Percentiles rank a stretch among this genome's conserved stretches.
phyloP scores from a whole-genome alignment of 1,140 invertebrate species.

The Ephestia elutella region DNA sequence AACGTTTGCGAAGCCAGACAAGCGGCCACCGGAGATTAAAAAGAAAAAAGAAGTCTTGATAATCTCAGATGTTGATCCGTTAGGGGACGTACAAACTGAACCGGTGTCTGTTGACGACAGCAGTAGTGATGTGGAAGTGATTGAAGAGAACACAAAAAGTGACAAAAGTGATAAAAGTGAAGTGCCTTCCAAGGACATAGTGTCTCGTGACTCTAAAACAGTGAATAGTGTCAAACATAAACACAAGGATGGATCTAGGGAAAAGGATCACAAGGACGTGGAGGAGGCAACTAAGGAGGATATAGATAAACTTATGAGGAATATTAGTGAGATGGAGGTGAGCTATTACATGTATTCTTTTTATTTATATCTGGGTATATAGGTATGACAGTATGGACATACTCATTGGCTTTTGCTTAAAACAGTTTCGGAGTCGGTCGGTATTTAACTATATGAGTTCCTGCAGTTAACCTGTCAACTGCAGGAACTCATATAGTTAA shows the following conservation, averaged over 20 bases:
- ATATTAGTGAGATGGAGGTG: constrained; percentile 46
- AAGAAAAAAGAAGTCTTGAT: constrained; percentile 62
- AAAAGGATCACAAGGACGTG: constrained; percentile 15
- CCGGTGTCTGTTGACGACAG: constrained; percentile 55
- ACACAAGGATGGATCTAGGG: constrained; percentile 14
- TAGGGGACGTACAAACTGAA: constrained; percentile 39
- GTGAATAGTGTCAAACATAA: constrained; percentile 37
- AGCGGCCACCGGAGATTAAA: constrained; percentile 52
- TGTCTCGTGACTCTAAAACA: constrained; percentile 27
- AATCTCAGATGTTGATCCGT: constrained; percentile 54
- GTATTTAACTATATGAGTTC: too few species aligned
- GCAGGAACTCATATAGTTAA: too few species aligned
- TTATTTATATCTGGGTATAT: neutral
- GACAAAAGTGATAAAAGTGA: constrained; percentile 43
- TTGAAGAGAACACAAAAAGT: constrained; percentile 53
- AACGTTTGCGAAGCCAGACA: constrained; percentile 61
- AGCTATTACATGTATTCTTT: constrained; percentile 12
- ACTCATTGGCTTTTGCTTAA: too few species aligned
- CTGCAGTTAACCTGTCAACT: too few species aligned
- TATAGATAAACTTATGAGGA: constrained; percentile 45
- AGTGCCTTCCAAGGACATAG: constrained; percentile 64
- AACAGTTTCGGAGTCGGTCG: too few species aligned
- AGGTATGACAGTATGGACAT: too few species aligned
- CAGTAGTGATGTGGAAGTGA: constrained; percentile 61
- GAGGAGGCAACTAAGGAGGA: constrained; percentile 46